Base-by-base conservation (phyloP, 2,797 vertebrate species). In the Amphiprion clarkii region DNA sequence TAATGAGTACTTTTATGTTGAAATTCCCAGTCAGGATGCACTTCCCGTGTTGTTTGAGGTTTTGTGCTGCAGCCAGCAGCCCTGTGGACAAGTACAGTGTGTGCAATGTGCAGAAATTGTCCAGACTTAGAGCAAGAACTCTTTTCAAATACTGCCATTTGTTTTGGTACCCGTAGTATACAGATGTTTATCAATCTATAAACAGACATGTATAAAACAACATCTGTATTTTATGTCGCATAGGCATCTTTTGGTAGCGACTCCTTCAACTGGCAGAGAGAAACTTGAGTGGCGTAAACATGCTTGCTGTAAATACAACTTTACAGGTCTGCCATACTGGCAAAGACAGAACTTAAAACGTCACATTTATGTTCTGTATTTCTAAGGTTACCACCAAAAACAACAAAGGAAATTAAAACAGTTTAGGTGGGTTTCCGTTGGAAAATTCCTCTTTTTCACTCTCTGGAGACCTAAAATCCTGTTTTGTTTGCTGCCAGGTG, bases 61-160 rank as follows among this genome's bases (percentile, higher is more conserved):
- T 1, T 42, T 1, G 0, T 3, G 16, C 27, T 56, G 40, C 44
- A 67, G 25, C 3, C 44, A 2, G 8, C 5, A 31, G 19, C n/a
- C 0, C 40, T 12, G 1, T 61, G 59, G 25, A 33, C 19, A 54
- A 46, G 59, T 27, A 21, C 40, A 23, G 33, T 40, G 31, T 71
- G 76, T 74, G 58, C 31, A 57, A 27, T 46, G 64, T 71, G 40
- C 44, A 44, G 23, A 44, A 66, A 69, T 6, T 46, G 12, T 42
- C 33, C 56, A 36, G n/a, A 11, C 59, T 55, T 55, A 49, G 7
- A 27, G 31, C 16, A 12, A 40, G 2, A 31, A 19, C 55, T 29
- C 21, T 57, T 21, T 9, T 25, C 36, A 52, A 48, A 61, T 6
- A 16, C 25, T 42, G 56, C 11, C 19, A 4, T 65, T 23, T 17